Evolutionary conservation across 2,797 vertebrate genomes (phyloP).

Genomic region (Anguilla obscura): DNA sequence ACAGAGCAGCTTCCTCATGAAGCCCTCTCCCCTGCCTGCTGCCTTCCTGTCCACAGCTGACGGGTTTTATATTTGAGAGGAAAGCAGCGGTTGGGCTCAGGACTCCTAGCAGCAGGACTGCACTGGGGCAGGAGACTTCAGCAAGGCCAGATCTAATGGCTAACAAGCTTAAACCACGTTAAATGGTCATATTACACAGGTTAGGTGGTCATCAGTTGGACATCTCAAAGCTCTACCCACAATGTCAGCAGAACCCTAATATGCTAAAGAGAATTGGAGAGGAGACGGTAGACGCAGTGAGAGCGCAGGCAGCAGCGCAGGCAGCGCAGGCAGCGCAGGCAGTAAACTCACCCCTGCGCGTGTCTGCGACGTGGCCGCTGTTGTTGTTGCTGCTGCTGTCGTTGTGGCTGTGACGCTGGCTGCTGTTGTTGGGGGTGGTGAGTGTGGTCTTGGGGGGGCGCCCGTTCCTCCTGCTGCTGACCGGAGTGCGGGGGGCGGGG

Average conservation of each 20-base stretch:
- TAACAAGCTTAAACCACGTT: too few relatives aligned
- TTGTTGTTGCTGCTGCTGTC: conserved; percentile 59
- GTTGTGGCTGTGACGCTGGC: conserved; percentile 56
- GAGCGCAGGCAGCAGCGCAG: not conserved
- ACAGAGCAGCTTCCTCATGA: not conserved
- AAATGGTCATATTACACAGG: too few relatives aligned
- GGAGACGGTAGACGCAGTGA: not conserved
- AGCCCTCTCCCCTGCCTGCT: not conserved
- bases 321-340: too few relatives aligned
- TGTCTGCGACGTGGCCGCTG: conserved; percentile 37
- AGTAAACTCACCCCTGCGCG: conserved; percentile 71
- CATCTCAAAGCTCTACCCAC: too few relatives aligned
- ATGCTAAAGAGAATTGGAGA: too few relatives aligned
- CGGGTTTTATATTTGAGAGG: not conserved
- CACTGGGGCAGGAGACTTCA: not conserved
- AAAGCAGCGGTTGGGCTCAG: not conserved
- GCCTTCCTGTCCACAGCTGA: not conserved
- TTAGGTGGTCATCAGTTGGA: too few relatives aligned
- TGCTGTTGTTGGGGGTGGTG: conserved; percentile 63
- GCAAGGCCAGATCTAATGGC: too few relatives aligned
- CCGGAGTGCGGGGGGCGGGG: conserved; percentile 76
- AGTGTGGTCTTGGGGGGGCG: conserved; percentile 59
- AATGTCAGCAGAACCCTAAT: too few relatives aligned
- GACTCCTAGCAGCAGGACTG: not conserved
- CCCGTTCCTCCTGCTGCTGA: conserved; percentile 64